Base-by-base conservation (phyloP, 2,797 vertebrate species). In the Falco berigora region DNA sequence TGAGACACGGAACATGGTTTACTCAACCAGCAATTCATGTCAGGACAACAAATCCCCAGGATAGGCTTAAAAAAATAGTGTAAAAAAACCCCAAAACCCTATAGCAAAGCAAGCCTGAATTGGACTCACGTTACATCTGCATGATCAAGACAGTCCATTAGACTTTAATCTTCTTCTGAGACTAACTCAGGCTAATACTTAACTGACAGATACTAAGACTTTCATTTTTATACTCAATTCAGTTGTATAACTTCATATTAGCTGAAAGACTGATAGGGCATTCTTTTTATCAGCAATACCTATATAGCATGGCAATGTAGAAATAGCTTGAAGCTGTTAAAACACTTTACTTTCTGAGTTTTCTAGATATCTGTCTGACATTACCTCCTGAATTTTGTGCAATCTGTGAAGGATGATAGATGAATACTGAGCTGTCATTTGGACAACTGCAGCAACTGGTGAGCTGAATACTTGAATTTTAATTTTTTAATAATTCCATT, bases 401-500 rank as follows among this genome's bases (percentile, higher is more conserved):
- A 88, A 80, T 58, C 40, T 59, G 23, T 63, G 44, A 68, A 85
- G 61, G 58, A 52, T 61, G 62, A 83, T 64, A 58, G 82, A 77
- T 55, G 83, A 94, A 90, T 92, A 84, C 59, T 90, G 91, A 86
- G 44, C 72, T 95, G 77, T 89, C 74, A 32, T 89, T 77, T 76
- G 86, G 90, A 82, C 32, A 66, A 80, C 82, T 85, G 90, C 63
- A 85, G 76, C 90, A 95, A 64, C 46, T 4, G 49, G 53, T 86
- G 78, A 87, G 86, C 83, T 56, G 78, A 92, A 94, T 94, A 86
- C 52, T 95, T 92, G 80, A 90, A 85, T 94, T 90, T 95, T 78
- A 91, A 73, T 94, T 95, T 97, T 97, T 93, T 94, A 95, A 94
- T 94, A 92, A 82, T 59, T 86, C 88, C 84, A 38, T 95, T 96